Percentiles rank a stretch among this genome's conserved stretches.
Evolutionary conservation across 2,113 vertebrate species (phyloP).

Genomic region (Erythrolamprus reginae): DNA sequence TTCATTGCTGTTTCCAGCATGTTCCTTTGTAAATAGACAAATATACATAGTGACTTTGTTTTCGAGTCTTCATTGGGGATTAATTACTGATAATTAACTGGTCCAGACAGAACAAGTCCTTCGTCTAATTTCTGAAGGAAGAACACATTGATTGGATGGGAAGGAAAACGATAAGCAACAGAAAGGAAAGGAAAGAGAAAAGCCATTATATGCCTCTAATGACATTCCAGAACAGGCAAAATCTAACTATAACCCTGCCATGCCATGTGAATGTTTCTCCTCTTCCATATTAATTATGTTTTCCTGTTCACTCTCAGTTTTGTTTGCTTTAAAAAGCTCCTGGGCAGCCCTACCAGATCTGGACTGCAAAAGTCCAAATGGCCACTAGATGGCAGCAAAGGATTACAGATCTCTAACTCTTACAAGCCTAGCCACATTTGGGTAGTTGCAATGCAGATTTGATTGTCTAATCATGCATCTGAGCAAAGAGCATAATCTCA

Average conservation of each 20-base stretch:
- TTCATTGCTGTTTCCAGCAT: no score
- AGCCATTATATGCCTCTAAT: not conserved
- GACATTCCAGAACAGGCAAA: no score
- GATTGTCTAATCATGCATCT: not conserved
- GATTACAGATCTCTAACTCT: not conserved
- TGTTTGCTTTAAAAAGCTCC: not conserved
- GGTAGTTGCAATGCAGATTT: not conserved
- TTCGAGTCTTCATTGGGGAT: no score
- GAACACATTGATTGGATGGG: not conserved
- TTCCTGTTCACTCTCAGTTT: no score
- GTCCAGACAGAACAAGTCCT: not conserved
- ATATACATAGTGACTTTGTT: no score
- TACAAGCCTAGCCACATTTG: not conserved
- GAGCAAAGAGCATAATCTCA: no score
- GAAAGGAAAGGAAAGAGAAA: not conserved
- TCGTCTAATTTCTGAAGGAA: not conserved
- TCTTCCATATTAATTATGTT: not conserved
- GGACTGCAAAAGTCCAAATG: not conserved
- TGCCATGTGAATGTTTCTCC: not conserved
- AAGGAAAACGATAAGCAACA: not conserved
- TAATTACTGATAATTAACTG: no score
- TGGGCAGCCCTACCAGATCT: not conserved
- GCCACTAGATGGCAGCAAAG: not conserved
- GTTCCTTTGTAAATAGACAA: no score
- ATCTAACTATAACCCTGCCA: no score